A percentile compares a stretch with the other conserved stretches of the same genome.
phyloP scores from a whole-genome alignment of 2,797 vertebrate genomes.

The Pteropus rufus region DNA sequence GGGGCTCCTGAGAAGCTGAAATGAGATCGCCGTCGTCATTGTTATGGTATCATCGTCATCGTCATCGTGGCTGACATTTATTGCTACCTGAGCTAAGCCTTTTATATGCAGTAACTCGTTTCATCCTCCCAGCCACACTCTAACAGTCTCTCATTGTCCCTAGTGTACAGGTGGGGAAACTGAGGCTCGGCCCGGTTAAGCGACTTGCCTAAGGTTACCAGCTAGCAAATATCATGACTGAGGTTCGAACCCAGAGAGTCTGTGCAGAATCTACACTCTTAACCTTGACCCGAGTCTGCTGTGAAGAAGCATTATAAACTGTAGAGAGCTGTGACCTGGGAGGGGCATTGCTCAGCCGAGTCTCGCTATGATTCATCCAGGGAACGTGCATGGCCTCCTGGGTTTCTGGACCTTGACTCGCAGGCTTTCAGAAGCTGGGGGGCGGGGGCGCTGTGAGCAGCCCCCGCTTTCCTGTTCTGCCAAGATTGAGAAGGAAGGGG shows the following conservation, averaged over 20 bases:
- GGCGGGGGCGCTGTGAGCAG: background rate
- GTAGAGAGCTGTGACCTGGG: background rate
- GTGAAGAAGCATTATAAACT: fast-evolving
- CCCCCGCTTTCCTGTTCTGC: background rate
- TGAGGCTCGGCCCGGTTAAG: background rate
- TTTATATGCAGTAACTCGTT: background rate
- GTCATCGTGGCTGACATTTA: background rate
- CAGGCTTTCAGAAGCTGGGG: background rate
- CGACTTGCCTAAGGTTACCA: background rate
- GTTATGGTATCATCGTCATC: background rate
- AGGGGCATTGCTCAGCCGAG: fast-evolving
- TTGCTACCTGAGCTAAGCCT: background rate
- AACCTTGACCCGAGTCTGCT: background rate
- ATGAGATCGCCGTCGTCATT: fast-evolving
- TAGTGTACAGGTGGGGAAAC: background rate
- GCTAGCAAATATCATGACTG: background rate
- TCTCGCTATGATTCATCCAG: fast-evolving
- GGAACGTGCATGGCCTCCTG: fast-evolving
- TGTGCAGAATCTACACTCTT: background rate
- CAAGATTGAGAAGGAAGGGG: background rate
- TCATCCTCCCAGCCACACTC: background rate
- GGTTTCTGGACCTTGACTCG: background rate
- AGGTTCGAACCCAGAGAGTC: background rate
- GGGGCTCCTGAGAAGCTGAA: background rate
- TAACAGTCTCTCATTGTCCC: too few relatives aligned